Conservation (phyloP, 1,140 invertebrate species). For the Pseudomyrmex pallidus region DNA sequence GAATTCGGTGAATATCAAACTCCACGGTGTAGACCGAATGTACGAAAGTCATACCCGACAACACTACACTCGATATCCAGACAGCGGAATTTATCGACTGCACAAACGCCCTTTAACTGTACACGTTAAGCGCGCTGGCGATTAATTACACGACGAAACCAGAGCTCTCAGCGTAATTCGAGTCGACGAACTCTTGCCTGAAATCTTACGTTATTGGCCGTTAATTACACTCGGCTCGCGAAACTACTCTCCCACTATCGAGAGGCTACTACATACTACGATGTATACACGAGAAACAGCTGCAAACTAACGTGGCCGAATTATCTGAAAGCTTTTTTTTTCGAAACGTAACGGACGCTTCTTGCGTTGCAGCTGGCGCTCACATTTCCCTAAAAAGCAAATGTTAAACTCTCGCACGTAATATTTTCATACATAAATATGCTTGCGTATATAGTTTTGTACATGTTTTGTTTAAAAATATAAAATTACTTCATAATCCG, state of each 20-base stretch:
- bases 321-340: background rate
- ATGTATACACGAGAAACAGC: background rate
- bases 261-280: background rate
- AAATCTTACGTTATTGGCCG: conserved; percentile 40
- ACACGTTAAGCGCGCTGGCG: background rate
- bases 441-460: too few species aligned
- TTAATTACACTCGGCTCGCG: conserved; percentile 3
- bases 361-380: too few species aligned
- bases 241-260: background rate
- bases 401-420: background rate
- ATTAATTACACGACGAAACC: conserved; percentile 43
- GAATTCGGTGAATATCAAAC: too few species aligned
- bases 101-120: background rate
- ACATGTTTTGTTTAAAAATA: background rate
- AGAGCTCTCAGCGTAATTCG: conserved; percentile 17
- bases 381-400: background rate
- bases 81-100: background rate
- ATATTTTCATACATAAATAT: background rate
- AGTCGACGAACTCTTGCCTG: conserved; percentile 25
- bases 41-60: background rate
- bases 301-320: background rate
- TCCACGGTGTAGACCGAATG: too few species aligned
- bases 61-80: background rate
- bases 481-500: too few species aligned
- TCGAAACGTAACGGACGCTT: background rate